Percentiles rank a stretch among this genome's conserved stretches.
Conservation (phyloP, 2,888 invertebrate genomes). For the Eupithecia subfuscata region DNA sequence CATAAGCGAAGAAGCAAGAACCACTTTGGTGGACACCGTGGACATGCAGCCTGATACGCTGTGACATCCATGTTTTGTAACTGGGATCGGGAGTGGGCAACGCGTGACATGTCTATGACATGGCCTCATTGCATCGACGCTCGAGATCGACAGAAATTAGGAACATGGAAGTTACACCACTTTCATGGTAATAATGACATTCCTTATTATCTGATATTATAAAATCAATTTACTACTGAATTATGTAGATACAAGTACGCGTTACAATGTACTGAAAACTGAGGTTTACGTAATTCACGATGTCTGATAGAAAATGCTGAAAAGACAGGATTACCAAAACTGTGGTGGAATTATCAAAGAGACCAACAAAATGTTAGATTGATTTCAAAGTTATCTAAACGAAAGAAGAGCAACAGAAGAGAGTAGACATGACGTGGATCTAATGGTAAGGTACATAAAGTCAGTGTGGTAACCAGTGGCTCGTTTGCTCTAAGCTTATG, state of each 20-base stretch:
- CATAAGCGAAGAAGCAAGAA: slow-evolving; percentile 47
- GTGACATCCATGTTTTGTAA: slow-evolving; percentile 40
- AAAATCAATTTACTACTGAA: neutral
- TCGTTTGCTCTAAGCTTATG: neutral
- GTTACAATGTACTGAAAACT: neutral
- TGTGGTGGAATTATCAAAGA: no score
- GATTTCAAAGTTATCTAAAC: no score
- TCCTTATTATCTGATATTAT: neutral
- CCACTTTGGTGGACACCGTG: slow-evolving; percentile 22
- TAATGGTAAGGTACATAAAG: neutral
- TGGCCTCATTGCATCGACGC: neutral
- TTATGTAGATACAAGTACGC: no score
- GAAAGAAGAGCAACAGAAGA: no score
- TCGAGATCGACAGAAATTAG: neutral
- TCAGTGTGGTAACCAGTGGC: neutral
- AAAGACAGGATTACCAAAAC: no score
- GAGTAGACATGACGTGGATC: neutral
- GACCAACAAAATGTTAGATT: no score
- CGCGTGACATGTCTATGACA: neutral
- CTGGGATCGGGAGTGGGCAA: slow-evolving; percentile 3
- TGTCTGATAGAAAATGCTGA: neutral
- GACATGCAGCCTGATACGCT: slow-evolving; percentile 44
- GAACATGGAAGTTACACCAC: neutral
- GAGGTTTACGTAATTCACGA: neutral
- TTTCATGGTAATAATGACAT: neutral